These are phyloP conservation scores for Tychaedon coryphoeus DNA, from an alignment of 2,113 vertebrate species.

Conservation along the genomic window DNA sequence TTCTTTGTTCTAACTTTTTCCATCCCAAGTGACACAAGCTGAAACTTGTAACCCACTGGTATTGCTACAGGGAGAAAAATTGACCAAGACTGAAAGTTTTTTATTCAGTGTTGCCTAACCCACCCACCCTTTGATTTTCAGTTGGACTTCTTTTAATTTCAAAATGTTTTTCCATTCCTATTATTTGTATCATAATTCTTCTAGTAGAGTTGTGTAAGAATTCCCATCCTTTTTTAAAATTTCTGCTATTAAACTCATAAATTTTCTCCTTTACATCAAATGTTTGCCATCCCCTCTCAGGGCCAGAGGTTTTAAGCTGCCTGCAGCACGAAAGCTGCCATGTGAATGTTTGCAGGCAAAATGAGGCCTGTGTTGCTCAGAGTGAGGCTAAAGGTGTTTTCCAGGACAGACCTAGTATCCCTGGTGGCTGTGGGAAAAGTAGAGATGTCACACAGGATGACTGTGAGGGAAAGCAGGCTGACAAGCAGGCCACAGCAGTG, in stretches of 20 bases:
- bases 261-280: neutral
- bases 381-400: neutral
- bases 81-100: neutral
- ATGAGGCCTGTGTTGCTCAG: neutral
- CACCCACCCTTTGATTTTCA: neutral
- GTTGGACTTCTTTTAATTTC: neutral
- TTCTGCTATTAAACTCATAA: neutral
- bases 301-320: neutral
- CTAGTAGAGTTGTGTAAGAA: neutral
- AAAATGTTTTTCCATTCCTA: conserved; percentile 4
- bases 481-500: neutral
- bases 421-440: neutral
- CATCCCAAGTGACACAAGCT: neutral
- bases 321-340: neutral
- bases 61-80: neutral
- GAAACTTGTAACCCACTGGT: neutral
- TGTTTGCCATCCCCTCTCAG: neutral
- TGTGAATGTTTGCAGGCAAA: neutral
- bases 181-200: neutral
- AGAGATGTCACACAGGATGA: neutral
- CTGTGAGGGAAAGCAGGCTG: neutral
- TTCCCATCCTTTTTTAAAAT: neutral
- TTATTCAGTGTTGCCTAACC: neutral
- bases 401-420: neutral
- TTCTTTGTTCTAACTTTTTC: conserved; percentile 19